phyloP scores from a whole-genome alignment of 2,888 invertebrate genomes.

The Melanotus villosus region DNA sequence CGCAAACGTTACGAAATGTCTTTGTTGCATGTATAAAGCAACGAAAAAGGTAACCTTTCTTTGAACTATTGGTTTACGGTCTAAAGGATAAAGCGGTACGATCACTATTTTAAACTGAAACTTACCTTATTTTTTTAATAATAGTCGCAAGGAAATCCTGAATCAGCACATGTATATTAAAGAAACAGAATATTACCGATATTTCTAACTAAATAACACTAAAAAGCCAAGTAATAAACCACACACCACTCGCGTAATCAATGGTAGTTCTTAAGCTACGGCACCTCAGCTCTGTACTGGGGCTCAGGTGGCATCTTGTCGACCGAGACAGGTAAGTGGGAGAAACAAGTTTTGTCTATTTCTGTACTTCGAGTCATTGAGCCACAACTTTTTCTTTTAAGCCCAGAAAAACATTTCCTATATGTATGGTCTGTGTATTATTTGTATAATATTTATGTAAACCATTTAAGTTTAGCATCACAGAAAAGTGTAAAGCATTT shows the following conservation, averaged over 20 bases:
- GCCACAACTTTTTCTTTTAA: conserved; percentile 46
- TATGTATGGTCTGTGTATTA: conserved; percentile 13
- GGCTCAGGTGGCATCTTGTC: conserved; percentile 58
- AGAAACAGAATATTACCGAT: neutral
- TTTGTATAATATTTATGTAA: no score
- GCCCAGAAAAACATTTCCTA: conserved; percentile 41
- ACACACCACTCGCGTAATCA: conserved; percentile 39
- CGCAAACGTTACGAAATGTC: neutral
- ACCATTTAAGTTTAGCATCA: no score
- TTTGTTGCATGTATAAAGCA: neutral
- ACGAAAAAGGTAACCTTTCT: conserved; percentile 9
- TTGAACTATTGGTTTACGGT: neutral
- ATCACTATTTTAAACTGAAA: neutral
- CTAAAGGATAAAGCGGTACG: conserved; percentile 12
- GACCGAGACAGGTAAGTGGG: conserved; percentile 59
- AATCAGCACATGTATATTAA: conserved; percentile 27
- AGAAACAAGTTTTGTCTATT: conserved; percentile 65
- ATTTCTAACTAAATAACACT: conserved; percentile 9
- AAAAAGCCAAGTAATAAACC: conserved; percentile 17
- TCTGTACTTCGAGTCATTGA: conserved; percentile 48
- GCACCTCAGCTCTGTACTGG: conserved; percentile 44
- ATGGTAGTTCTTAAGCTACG: conserved; percentile 51
- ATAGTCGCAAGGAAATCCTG: conserved; percentile 24
- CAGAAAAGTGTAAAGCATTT: no score
- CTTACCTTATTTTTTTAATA: conserved; percentile 23